Base-by-base conservation (phyloP, 1,140 invertebrate genomes). In the Hylaeus volcanicus region DNA sequence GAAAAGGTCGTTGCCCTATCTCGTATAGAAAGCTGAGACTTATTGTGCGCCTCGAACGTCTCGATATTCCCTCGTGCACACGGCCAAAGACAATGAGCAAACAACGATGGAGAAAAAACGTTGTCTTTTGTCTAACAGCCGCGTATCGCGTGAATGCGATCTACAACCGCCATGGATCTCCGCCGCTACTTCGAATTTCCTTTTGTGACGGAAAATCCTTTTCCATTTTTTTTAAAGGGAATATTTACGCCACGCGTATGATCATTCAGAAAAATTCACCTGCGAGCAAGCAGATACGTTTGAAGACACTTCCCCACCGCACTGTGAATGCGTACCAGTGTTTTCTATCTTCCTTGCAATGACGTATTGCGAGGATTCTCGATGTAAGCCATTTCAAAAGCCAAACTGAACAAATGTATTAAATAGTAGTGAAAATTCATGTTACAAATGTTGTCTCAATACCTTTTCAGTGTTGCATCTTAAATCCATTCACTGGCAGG, bases 291-390 rank as follows among this genome's bases (percentile, higher is more conserved):
- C 5, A 9, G 43, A n/a, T 41, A 65, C 51, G 79, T 79, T 26
- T 61, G 79, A 41, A 84, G 56, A 41, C 43, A 79, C 66, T 26
- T 26, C 15, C 64, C 45, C 55, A 61, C 66, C 43, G 12, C 11
- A 77, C 39, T 53, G 66, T 55, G 43, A 41, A 14, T 55, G n/a
- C 53, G 39, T 43, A 61, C 53, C 5, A 11, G 9, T 37, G n/a
- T 61, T 26, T 58, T 15, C 48, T 39, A 37, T 56, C 12, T 60
- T 26, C 63, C 72, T 74, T 39, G 66, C 6, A 9, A 9, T 41
- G 14, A 64, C 60, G 11, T 51, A 71, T 56, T 58, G 60, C 55
- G 26, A 26, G 41, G 45, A 48, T 48, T 48, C 45, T 48, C 45
- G 8, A 48, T 26, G 26, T 26, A 26, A 26, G 26, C 26, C 26